These are phyloP conservation scores for Drosophila erecta DNA, from an alignment of 1,140 invertebrate genomes.

Conservation along the genomic window DNA sequence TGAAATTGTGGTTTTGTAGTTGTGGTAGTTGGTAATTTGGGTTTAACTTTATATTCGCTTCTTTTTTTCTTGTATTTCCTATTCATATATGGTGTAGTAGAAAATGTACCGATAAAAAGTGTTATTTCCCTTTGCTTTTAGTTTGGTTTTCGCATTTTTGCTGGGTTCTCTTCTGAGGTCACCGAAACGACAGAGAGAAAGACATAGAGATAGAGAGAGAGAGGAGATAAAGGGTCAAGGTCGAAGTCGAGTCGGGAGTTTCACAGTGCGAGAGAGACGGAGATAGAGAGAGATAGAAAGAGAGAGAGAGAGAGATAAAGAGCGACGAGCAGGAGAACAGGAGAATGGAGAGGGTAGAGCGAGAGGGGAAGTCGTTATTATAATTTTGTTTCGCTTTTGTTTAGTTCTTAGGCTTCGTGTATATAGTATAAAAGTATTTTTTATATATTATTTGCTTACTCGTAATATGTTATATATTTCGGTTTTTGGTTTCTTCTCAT, in stretches of 20 bases:
- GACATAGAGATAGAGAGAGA: constrained; percentile 50
- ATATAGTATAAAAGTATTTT: constrained; percentile 72
- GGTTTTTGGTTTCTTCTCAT: constrained; percentile 54
- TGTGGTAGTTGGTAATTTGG: constrained; percentile 38
- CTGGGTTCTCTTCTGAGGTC: constrained; percentile 27
- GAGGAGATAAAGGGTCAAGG: constrained; percentile 25
- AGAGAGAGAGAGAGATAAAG: constrained; percentile 9
- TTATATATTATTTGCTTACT: constrained; percentile 50
- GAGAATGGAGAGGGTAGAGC: constrained; percentile 17
- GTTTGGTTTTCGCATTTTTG: constrained; percentile 19
- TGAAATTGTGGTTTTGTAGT: constrained; percentile 15
- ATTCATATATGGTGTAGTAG: constrained; percentile 64
- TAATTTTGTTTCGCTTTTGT: constrained; percentile 43
- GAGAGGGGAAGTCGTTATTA: constrained; percentile 22
- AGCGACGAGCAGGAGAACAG: constrained; percentile 27
- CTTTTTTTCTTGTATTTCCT: constrained; percentile 48
- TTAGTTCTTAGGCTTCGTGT: constrained; percentile 47
- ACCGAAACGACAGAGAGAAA: constrained; percentile 51
- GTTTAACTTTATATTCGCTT: constrained; percentile 30
- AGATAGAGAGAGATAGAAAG: neutral
- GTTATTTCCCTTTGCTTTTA: constrained; percentile 27
- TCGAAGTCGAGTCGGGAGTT: constrained; percentile 44
- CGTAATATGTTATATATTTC: constrained; percentile 44
- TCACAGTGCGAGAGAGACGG: constrained; percentile 5
- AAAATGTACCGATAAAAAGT: constrained; percentile 72